Base-by-base conservation (phyloP, 2,888 invertebrate genomes). In the Tridacna crocea region DNA sequence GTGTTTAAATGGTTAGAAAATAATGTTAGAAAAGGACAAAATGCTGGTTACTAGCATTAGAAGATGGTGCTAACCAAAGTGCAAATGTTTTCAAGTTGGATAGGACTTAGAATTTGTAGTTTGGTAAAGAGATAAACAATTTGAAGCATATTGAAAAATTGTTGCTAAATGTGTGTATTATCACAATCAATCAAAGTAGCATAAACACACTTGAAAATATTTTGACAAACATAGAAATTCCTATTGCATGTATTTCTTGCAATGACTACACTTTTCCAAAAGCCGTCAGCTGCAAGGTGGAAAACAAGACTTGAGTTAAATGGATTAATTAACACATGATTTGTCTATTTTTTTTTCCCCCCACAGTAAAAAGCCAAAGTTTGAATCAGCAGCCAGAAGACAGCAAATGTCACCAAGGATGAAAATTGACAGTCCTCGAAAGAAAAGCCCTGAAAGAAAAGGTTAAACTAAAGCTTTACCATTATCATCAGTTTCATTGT, bases 381-480 rank as follows among this genome's bases (percentile, higher is more conserved):
- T 85, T 80, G 85, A 85, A 61, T 85, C 85, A 3, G 85, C 85
- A 15, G 75, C 82, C 8, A 75, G 85, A 48, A 75, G 79, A 61
- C 79, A 68, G 6, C 75, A 77, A 72, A 82, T 80, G 79, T 84
- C 87, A 61, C 86, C 83, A 3, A 81, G 79, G 47, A 68, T 80
- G 63, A 78, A 81, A 70, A 77, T 75, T 22, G 68, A 75, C n/a
- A 78, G 79, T 60, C 83, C 76, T 15, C 70, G 79, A 46, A 77
- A 27, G 24, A 74, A 79, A 68, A 86, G 83, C 51, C 82, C 83
- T 19, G 83, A 83, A 36, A 81, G 82, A 60, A 83, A 66, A 80
- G 24, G 83, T 83, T 72, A 72, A 60, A 47, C 22, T 26, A 61
- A 1, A 36, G 36, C 36, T 36, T 2, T 36, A 36, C 3, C 36